These are phyloP conservation scores for Horisme vitalbata DNA, from an alignment of 2,888 invertebrate genomes.

Conservation along the genomic window DNA sequence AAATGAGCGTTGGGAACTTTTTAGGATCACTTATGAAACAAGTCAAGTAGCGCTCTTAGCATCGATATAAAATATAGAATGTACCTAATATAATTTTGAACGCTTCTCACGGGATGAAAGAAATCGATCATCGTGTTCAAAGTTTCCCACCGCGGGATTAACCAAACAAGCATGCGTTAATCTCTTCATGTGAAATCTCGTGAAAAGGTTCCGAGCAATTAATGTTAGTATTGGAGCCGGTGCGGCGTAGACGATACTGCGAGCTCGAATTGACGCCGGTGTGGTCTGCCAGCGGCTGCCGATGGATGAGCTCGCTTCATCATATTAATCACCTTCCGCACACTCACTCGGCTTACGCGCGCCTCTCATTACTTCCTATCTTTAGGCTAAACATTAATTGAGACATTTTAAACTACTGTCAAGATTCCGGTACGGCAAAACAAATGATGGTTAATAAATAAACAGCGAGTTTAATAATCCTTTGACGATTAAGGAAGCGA, in stretches of 20 bases:
- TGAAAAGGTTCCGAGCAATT: slow-evolving; percentile 64
- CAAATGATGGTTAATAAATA: slow-evolving; percentile 64
- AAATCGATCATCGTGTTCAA: slow-evolving; percentile 44
- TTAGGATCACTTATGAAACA: slow-evolving; percentile 24
- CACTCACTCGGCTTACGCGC: slow-evolving; percentile 79
- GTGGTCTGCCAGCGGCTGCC: slow-evolving; percentile 58
- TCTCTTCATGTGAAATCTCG: slow-evolving; percentile 69
- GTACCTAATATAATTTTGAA: slow-evolving; percentile 25
- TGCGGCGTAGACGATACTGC: slow-evolving; percentile 35
- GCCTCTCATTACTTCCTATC: slow-evolving; percentile 74
- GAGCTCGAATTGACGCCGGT: slow-evolving; percentile 45
- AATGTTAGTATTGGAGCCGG: slow-evolving; percentile 59
- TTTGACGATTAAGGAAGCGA: slow-evolving; percentile 55
- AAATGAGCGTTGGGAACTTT: slow-evolving; percentile 6
- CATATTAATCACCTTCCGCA: slow-evolving; percentile 73
- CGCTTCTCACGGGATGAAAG: slow-evolving; percentile 41
- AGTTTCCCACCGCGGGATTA: slow-evolving; percentile 71
- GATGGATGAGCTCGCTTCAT: slow-evolving; percentile 70
- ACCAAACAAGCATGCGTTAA: slow-evolving; percentile 68
- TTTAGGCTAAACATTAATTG: slow-evolving; percentile 81
- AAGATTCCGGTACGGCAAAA: slow-evolving; percentile 55
- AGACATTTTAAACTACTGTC: slow-evolving; percentile 74
- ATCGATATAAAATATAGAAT: slow-evolving; percentile 33
- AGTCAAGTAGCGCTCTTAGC: slow-evolving; percentile 35
- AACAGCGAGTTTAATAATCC: slow-evolving; percentile 45